phyloP scores from a whole-genome alignment of 2,113 vertebrate genomes.

The Leiothrix lutea region DNA sequence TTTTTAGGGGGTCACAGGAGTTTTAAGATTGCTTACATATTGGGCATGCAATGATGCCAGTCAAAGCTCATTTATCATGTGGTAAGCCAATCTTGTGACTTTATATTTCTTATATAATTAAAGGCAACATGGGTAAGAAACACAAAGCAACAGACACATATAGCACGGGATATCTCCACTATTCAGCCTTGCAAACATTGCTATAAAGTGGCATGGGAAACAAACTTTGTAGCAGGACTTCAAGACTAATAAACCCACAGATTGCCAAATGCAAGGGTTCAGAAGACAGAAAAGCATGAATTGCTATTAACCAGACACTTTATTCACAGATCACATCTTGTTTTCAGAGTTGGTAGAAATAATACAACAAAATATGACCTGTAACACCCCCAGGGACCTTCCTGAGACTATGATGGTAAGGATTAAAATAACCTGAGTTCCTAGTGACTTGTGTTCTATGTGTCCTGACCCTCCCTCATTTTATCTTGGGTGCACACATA shows the following conservation, averaged over 20 bases:
- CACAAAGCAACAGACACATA: not conserved
- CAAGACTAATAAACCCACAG: not conserved
- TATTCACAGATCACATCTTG: not conserved
- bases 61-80: not conserved
- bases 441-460: not conserved
- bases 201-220: not conserved
- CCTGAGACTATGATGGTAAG: not conserved
- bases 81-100: not conserved
- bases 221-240: not conserved
- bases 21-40: not conserved
- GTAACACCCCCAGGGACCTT: too few species aligned
- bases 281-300: not conserved
- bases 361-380: not conserved
- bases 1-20: not conserved
- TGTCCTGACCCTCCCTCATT: not conserved
- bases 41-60: not conserved
- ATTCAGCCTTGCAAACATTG: not conserved
- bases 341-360: not conserved
- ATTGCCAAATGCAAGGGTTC: not conserved
- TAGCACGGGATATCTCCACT: not conserved
- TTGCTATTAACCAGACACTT: not conserved
- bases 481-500: not conserved
- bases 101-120: not conserved
- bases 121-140: not conserved
- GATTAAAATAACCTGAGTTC: not conserved